Evolutionary conservation across 2,888 invertebrate species (phyloP).

Genomic region (Melanargia galathea): DNA sequence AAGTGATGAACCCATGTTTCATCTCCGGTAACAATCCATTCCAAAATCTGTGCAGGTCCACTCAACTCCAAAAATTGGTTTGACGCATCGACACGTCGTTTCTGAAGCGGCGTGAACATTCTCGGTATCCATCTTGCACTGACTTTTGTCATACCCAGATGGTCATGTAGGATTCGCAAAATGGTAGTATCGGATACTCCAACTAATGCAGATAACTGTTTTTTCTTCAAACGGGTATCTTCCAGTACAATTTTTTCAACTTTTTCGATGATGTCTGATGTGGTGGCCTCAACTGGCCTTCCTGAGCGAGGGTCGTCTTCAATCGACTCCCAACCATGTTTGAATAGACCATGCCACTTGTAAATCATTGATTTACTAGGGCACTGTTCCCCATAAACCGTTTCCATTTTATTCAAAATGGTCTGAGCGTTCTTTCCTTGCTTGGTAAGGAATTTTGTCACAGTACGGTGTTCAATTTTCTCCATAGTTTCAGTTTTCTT

Average conservation of each 20-base stretch:
- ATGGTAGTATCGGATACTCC: conserved; percentile 21
- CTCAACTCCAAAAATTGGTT: too few species aligned
- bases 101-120: too few species aligned
- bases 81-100: too few species aligned
- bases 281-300: conserved; percentile 4
- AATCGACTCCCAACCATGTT: background rate
- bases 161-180: conserved; percentile 27
- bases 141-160: conserved; percentile 26
- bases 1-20: too few species aligned
- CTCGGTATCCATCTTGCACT: background rate
- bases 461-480: too few species aligned
- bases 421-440: conserved; percentile 40
- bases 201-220: conserved; percentile 33
- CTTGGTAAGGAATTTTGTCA: conserved; percentile 23
- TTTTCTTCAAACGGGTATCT: too few species aligned
- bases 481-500: conserved; percentile 22
- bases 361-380: conserved; percentile 36
- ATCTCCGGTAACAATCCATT: background rate
- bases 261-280: background rate
- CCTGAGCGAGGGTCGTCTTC: conserved; percentile 1
- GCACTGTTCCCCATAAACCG: conserved; percentile 41
- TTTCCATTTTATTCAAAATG: conserved; percentile 35
- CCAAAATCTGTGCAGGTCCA: too few species aligned
- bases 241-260: too few species aligned
- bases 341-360: background rate